Evolutionary conservation across 2,888 invertebrate species (phyloP).

Genomic region (Volucella zonaria): DNA sequence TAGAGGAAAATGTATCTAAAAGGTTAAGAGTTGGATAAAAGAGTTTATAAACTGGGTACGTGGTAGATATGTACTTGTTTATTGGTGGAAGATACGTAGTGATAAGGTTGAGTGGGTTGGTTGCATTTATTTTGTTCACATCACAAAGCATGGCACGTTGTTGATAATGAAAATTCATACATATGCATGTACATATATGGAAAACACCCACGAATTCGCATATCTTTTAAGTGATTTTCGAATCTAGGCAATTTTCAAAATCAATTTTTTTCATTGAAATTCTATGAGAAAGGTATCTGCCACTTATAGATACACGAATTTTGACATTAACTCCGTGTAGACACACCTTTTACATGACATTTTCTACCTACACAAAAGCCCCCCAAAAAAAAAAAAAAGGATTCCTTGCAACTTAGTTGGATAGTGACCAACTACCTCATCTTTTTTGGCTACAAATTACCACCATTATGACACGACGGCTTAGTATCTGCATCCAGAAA

Average conservation of each 20-base stretch:
- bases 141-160: not conserved
- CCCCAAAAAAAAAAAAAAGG: conserved; percentile 9
- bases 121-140: too few species aligned
- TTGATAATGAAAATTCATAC: too few species aligned
- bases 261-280: not conserved
- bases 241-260: not conserved
- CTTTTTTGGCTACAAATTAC: conserved; percentile 6
- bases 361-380: not conserved
- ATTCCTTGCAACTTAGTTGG: conserved; percentile 14
- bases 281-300: not conserved
- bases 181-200: too few species aligned
- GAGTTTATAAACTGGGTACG: conserved; percentile 31
- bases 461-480: conserved; percentile 26
- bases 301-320: not conserved
- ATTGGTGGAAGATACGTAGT: conserved; percentile 48
- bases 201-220: too few species aligned
- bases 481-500: conserved; percentile 1
- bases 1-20: conserved; percentile 26
- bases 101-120: conserved; percentile 28
- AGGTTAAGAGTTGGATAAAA: conserved; percentile 56
- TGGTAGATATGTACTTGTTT: conserved; percentile 33
- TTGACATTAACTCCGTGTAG: not conserved
- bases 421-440: not conserved
- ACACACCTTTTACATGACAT: conserved; percentile 17
- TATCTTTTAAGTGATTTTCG: too few species aligned